These are phyloP conservation scores for Brachyhypopomus occidentalis DNA, from an alignment of 2,113 vertebrate genomes.

Conservation along the genomic window DNA sequence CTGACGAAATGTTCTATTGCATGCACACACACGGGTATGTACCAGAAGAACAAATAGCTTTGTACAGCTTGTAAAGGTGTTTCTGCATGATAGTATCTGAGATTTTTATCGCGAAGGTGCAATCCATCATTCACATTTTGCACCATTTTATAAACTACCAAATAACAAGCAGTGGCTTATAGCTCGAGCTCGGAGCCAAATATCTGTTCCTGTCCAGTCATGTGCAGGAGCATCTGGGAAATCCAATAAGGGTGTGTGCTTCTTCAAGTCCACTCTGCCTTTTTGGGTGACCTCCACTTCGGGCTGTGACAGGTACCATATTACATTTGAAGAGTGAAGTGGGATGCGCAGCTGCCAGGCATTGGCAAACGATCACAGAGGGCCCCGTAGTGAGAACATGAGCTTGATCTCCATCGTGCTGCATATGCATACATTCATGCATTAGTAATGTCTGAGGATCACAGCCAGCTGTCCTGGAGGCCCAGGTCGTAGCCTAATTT, in stretches of 20 bases:
- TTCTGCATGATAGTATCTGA: conserved; percentile 8
- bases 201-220: conserved; percentile 37
- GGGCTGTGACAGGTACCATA: conserved; percentile 48
- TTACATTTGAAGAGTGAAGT: conserved; percentile 44
- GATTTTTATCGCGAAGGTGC: conserved; percentile 38
- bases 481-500: conserved; percentile 54
- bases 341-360: conserved; percentile 48
- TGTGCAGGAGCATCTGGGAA: conserved; percentile 35
- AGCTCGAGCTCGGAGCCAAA: conserved; percentile 11
- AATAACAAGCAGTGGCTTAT: conserved; percentile 29
- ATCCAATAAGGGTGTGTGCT: conserved; percentile 37
- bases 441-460: conserved; percentile 60
- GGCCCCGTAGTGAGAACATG: conserved; percentile 53
- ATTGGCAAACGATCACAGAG: conserved; percentile 55
- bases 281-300: conserved; percentile 47
- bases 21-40: neutral
- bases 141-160: conserved; percentile 26
- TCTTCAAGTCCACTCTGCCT: conserved; percentile 38
- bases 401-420: conserved; percentile 45
- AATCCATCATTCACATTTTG: conserved; percentile 16
- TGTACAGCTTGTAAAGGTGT: neutral
- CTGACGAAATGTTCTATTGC: conserved; percentile 2
- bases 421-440: conserved; percentile 57
- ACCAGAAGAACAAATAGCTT: neutral
- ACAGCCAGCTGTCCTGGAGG: conserved; percentile 53